These are phyloP conservation scores for Leucophenga montana DNA, from an alignment of 2,888 invertebrate genomes.

Conservation along the genomic window DNA sequence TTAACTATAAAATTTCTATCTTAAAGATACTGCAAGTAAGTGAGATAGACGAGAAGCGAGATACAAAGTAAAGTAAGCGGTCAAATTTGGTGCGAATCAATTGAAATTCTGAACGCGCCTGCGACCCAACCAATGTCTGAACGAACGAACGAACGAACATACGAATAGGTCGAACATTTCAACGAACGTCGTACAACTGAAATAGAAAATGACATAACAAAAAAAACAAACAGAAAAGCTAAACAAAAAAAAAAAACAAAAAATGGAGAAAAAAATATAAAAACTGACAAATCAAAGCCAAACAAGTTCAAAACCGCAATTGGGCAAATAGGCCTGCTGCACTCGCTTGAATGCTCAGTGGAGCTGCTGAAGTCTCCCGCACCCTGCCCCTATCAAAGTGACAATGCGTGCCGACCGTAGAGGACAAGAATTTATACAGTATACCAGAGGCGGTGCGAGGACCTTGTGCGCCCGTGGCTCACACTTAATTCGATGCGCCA, in stretches of 20 bases:
- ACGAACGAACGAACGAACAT: constrained; percentile 29
- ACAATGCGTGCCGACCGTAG: too few species aligned
- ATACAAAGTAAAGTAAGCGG: neutral
- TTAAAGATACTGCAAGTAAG: neutral
- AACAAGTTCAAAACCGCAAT: constrained; percentile 67
- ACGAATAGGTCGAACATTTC: constrained; percentile 31
- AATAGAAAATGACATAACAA: constrained; percentile 40
- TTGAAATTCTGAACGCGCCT: constrained; percentile 56
- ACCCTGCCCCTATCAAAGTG: too few species aligned
- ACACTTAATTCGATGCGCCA: too few species aligned
- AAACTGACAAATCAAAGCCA: constrained; percentile 43
- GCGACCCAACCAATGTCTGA: constrained; percentile 31
- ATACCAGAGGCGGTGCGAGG: too few species aligned
- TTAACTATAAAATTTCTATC: constrained; percentile 9
- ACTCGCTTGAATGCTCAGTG: neutral
- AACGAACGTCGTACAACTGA: constrained; percentile 7
- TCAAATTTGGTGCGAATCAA: constrained; percentile 42
- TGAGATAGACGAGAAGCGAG: too few species aligned
- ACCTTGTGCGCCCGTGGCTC: too few species aligned
- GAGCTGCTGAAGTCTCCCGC: too few species aligned
- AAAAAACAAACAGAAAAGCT: constrained; percentile 14
- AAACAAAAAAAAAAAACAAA: neutral
- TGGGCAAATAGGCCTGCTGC: constrained; percentile 60
- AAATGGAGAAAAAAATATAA: constrained; percentile 21
- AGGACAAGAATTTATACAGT: too few species aligned